Evolutionary conservation across 2,797 vertebrate genomes (phyloP), one percentile per base, ranked within the genome.

Genomic region (Clamator glandarius): DNA sequence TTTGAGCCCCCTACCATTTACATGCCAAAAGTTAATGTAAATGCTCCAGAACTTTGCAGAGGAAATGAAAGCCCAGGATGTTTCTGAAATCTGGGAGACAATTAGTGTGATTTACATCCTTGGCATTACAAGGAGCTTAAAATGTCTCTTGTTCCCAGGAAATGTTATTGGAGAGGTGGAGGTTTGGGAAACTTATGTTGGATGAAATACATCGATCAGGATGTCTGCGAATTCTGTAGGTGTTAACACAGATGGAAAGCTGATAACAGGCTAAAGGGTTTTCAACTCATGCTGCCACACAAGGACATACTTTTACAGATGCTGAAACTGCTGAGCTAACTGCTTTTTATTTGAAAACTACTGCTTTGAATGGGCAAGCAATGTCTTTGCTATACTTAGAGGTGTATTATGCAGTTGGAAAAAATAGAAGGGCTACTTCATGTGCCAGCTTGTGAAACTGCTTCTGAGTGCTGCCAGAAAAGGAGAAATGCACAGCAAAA

Each of bases 51-150:
- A 89, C 87, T 95, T 93, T 80, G 73, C 89, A 95, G 85, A 96
- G 93, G 95, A 97, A 97, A 96, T 93, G 94, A 93, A 87, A 96
- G 94, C 84, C 87, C 92, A 63, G 91, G 96, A 97, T 94, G 96
- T 96, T 96, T 94, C 91, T 91, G 68, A 92, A 95, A 94, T 93
- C 93, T 63, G 64, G 50, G 58, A 97, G 92, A 97, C 90, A 94
- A 97, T 97, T 97, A 95, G 96, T 58, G 58, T 97, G 97, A 98
- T 98, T 98, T 97, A 97, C 94, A 93, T 97, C 80, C 91, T 84
- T 79, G 31, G 64, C 89, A 90, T 97, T 95, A 95, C 61, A 72
- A 77, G 90, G 92, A 96, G 92, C 77, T 94, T 52, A 88, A 95
- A 83, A 85, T 95, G 94, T 97, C 95, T 93, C 3, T 2, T 95